Conservation (phyloP, 2,888 invertebrate species). For the Autographa pulchrina region DNA sequence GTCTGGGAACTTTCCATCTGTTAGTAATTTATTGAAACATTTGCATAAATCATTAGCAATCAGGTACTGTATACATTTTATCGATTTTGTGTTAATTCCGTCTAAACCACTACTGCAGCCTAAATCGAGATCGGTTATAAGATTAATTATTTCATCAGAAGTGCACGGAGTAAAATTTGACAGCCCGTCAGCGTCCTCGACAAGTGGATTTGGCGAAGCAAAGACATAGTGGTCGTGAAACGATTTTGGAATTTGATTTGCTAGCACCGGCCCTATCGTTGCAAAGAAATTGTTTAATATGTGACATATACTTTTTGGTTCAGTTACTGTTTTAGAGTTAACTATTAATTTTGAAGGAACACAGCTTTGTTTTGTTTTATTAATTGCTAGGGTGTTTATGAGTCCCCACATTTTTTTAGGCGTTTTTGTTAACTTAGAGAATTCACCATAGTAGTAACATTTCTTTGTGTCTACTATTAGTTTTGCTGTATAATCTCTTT, state of each 20-base stretch:
- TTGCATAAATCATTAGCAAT: neutral
- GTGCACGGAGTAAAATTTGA: neutral
- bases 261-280: neutral
- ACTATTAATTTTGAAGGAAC: constrained; percentile 1
- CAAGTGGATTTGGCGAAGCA: neutral
- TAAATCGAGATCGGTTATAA: constrained; percentile 8
- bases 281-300: neutral
- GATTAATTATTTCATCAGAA: neutral
- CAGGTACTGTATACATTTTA: neutral
- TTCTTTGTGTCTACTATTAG: neutral
- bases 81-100: constrained; percentile 6
- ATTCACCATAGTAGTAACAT: neutral
- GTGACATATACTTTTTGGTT: neutral
- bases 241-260: neutral
- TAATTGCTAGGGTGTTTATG: constrained; percentile 4
- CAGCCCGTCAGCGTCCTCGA: neutral
- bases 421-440: neutral
- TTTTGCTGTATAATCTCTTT: neutral
- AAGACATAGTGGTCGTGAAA: constrained; percentile 1
- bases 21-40: constrained; percentile 8
- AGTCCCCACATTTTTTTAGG: constrained; percentile 9
- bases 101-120: constrained; percentile 6
- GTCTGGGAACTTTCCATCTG: constrained; percentile 12
- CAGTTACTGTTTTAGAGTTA: neutral
- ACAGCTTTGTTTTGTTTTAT: neutral